phyloP scores from a whole-genome alignment of 2,113 vertebrate genomes.

The Malurus cyaneus region DNA sequence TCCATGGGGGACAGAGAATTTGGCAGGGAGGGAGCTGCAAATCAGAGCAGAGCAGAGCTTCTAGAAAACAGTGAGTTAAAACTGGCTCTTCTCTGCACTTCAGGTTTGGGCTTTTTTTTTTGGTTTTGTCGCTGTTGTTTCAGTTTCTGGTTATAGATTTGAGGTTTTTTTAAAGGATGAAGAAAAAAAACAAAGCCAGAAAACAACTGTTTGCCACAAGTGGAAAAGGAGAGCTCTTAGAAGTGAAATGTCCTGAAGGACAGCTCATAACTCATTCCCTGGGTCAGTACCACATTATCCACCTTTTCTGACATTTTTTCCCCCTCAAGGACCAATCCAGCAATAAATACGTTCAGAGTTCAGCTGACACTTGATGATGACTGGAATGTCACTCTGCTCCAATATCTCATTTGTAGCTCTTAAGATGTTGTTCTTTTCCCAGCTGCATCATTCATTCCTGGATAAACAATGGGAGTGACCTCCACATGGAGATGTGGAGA shows the following conservation, averaged over 20 bases:
- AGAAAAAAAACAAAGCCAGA: rapidly evolving
- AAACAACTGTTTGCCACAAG: neutral
- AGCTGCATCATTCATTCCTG: neutral
- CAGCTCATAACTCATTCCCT: neutral
- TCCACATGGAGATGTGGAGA: neutral
- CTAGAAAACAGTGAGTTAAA: neutral
- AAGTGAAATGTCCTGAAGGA: neutral
- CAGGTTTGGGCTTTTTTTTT: neutral
- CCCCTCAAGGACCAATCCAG: neutral
- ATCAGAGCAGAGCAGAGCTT: neutral
- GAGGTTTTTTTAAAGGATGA: neutral
- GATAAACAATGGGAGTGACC: neutral
- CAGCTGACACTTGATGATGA: neutral
- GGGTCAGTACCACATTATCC: neutral
- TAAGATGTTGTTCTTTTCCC: neutral
- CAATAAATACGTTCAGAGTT: neutral
- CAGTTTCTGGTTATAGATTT: neutral
- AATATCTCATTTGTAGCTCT: neutral
- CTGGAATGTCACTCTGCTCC: neutral
- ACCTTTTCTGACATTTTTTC: neutral
- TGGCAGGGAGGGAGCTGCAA: neutral
- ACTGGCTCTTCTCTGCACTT: neutral
- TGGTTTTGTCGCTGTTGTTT: neutral
- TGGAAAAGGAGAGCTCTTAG: neutral
- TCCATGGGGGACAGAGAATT: neutral